These are phyloP conservation scores for Yponomeuta plumbellus DNA, from an alignment of 2,888 invertebrate genomes.

Conservation along the genomic window DNA sequence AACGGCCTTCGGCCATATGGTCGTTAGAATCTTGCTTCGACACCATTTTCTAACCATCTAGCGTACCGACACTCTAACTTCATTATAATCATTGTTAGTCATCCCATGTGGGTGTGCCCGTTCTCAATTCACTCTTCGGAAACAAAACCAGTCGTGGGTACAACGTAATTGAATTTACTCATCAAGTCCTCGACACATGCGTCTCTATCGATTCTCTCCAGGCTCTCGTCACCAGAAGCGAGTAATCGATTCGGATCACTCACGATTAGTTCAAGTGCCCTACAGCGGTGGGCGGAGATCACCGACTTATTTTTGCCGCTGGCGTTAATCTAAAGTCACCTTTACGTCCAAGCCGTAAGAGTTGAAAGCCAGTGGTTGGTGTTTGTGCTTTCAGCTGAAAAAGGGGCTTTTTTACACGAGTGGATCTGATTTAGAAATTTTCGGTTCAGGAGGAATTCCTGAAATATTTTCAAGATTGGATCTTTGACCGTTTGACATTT, in stretches of 20 bases:
- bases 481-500: background rate
- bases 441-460: background rate
- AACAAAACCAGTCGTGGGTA: background rate
- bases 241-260: conserved; percentile 14
- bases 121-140: background rate
- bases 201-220: conserved; percentile 4
- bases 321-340: background rate
- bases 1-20: no score
- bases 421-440: background rate
- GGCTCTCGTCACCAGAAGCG: conserved; percentile 1
- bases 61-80: no score
- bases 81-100: no score
- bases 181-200: background rate
- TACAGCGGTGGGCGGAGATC: conserved; percentile 19
- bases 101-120: background rate
- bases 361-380: background rate
- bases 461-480: background rate
- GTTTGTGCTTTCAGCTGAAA: background rate
- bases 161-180: background rate
- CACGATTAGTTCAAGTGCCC: conserved; percentile 21
- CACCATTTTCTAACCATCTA: no score
- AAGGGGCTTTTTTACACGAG: background rate
- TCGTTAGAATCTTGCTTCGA: no score
- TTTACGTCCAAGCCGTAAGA: background rate
- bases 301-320: background rate